Conservation (phyloP, 1,140 invertebrate species). For the Diabrotica virgifera region DNA sequence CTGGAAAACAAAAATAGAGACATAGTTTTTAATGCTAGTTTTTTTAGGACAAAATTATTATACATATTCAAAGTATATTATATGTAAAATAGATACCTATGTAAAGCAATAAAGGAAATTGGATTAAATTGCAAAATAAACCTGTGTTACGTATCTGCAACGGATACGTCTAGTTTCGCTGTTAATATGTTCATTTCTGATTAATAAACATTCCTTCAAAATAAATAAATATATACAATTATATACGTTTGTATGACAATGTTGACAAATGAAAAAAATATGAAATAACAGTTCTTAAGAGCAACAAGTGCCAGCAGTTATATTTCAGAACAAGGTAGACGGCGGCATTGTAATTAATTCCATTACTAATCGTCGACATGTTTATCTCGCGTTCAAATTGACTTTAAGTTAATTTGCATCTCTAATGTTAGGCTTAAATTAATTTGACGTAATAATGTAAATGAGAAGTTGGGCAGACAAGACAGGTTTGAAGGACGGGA, state of each 20-base stretch:
- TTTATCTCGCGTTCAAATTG: constrained; percentile 42
- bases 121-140: too few relatives aligned
- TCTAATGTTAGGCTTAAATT: constrained; percentile 42
- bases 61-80: too few relatives aligned
- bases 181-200: too few relatives aligned
- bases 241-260: not conserved
- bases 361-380: constrained; percentile 41
- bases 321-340: constrained; percentile 32
- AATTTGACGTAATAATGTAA: constrained; percentile 44
- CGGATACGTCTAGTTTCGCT: too few relatives aligned
- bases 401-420: constrained; percentile 42
- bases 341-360: constrained; percentile 34
- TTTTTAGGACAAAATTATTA: too few relatives aligned
- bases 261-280: not conserved
- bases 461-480: constrained; percentile 30
- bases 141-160: too few relatives aligned
- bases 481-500: constrained; percentile 4
- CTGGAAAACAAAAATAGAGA: too few relatives aligned
- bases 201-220: too few relatives aligned
- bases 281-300: not conserved
- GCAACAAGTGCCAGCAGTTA: constrained; percentile 31
- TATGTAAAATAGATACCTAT: too few relatives aligned
- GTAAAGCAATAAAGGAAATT: too few relatives aligned
- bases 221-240: too few relatives aligned
- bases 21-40: too few relatives aligned